phyloP scores from a whole-genome alignment of 2,888 invertebrate genomes.

The Siphonodentalium dalli region DNA sequence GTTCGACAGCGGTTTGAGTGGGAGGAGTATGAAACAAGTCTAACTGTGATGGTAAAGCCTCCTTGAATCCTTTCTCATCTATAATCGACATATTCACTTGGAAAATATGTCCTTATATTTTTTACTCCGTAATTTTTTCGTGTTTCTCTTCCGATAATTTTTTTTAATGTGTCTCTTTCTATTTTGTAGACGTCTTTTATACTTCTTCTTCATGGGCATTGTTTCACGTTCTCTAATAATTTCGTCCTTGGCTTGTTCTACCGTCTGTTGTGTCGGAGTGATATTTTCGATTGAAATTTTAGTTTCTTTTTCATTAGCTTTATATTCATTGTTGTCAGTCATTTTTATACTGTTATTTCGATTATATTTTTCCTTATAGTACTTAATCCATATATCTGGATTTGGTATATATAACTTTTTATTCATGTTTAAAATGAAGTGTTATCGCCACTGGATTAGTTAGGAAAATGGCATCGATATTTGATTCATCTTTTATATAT shows the following conservation, averaged over 20 bases:
- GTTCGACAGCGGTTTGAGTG: conserved; percentile 27
- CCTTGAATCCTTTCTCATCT: conserved; percentile 22
- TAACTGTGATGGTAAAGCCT: conserved; percentile 24
- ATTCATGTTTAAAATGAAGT: conserved; percentile 21
- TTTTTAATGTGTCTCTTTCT: background rate
- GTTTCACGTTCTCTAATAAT: background rate
- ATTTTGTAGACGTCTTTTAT: conserved; percentile 1
- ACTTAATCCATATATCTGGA: conserved; percentile 27
- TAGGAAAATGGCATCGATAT: conserved; percentile 7
- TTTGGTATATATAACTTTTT: conserved; percentile 32
- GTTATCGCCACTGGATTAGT: conserved; percentile 19
- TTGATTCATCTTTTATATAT: conserved; percentile 22
- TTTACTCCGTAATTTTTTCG: background rate
- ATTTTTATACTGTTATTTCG: conserved; percentile 10
- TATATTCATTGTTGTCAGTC: background rate
- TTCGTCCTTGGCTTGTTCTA: background rate
- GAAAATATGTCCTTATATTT: background rate
- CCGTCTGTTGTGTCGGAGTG: no score
- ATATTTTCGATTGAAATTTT: no score
- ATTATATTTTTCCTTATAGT: conserved; percentile 12
- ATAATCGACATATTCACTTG: conserved; percentile 22
- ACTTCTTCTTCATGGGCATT: background rate
- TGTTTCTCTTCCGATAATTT: conserved; percentile 1
- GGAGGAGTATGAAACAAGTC: conserved; percentile 27
- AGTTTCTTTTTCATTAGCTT: no score